phyloP scores from a whole-genome alignment of 2,797 vertebrate genomes.

The Enteromius mattozi region DNA sequence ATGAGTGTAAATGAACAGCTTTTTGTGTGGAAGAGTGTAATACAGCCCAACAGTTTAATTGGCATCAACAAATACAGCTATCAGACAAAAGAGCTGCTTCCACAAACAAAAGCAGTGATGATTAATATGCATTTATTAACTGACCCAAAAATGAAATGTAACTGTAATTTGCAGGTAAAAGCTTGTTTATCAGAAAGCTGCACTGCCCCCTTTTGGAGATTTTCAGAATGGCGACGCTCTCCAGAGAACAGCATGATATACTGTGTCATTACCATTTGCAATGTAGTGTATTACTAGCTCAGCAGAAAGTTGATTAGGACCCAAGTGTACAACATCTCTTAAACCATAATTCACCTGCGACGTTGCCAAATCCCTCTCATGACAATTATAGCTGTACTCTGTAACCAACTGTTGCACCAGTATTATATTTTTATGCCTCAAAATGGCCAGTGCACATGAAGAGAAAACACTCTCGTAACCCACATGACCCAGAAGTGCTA shows the following conservation, averaged over 20 bases:
- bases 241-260: neutral
- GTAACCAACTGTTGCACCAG: neutral
- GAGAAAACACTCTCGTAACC: slow-evolving; percentile 32
- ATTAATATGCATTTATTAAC: slow-evolving; percentile 29
- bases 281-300: neutral
- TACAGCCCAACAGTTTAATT: slow-evolving; percentile 26
- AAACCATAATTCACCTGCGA: neutral
- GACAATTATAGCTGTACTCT: slow-evolving; percentile 27
- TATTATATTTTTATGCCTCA: slow-evolving; percentile 21
- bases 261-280: neutral
- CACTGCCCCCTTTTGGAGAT: slow-evolving; percentile 38
- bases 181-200: neutral
- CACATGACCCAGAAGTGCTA: slow-evolving; percentile 38
- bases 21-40: slow-evolving; percentile 31
- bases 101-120: slow-evolving; percentile 36
- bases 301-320: slow-evolving; percentile 29
- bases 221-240: neutral
- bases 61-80: slow-evolving; percentile 11
- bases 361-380: slow-evolving; percentile 24
- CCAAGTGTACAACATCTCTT: slow-evolving; percentile 31
- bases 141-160: slow-evolving; percentile 28
- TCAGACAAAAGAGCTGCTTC: slow-evolving; percentile 41
- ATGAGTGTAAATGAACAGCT: slow-evolving; percentile 49
- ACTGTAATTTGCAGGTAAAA: slow-evolving; percentile 40
- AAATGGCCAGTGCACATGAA: neutral